Conservation (phyloP, 2,888 invertebrate species). For the Xestia rhomboidea region DNA sequence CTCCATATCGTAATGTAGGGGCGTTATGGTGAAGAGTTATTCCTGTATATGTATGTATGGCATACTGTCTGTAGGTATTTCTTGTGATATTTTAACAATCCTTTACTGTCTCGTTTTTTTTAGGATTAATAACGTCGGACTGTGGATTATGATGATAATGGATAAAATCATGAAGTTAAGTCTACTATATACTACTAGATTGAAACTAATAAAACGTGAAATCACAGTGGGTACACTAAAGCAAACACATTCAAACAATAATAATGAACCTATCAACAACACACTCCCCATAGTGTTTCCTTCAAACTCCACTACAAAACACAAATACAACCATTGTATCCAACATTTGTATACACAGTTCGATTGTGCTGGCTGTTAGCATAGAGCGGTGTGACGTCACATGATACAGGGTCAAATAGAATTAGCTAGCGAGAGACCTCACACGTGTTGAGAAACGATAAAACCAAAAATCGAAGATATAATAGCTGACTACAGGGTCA, state of each 20-base stretch:
- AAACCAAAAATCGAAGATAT: background rate
- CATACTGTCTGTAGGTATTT: background rate
- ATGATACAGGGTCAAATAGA: background rate
- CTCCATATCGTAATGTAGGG: constrained; percentile 18
- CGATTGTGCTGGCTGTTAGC: background rate
- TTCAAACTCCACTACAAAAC: constrained; percentile 12
- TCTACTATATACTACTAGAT: background rate
- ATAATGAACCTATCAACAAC: constrained; percentile 14
- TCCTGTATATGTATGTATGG: background rate
- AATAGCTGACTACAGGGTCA: background rate
- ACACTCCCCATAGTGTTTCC: background rate
- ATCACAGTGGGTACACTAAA: background rate
- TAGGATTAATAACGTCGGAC: background rate
- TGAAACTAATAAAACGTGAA: background rate
- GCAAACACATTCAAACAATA: background rate
- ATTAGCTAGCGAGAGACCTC: background rate
- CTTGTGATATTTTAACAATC: background rate
- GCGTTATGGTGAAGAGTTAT: background rate
- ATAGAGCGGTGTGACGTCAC: background rate
- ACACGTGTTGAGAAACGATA: background rate
- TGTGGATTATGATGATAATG: background rate
- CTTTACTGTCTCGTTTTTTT: background rate
- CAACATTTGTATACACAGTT: constrained; percentile 15
- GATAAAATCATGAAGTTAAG: background rate
- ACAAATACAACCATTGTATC: constrained; percentile 34